A percentile compares a stretch with the other conserved stretches of the same genome.
These are phyloP conservation scores for Leucoraja erinaceus DNA, from an alignment of 2,113 vertebrate genomes.

Conservation along the genomic window DNA sequence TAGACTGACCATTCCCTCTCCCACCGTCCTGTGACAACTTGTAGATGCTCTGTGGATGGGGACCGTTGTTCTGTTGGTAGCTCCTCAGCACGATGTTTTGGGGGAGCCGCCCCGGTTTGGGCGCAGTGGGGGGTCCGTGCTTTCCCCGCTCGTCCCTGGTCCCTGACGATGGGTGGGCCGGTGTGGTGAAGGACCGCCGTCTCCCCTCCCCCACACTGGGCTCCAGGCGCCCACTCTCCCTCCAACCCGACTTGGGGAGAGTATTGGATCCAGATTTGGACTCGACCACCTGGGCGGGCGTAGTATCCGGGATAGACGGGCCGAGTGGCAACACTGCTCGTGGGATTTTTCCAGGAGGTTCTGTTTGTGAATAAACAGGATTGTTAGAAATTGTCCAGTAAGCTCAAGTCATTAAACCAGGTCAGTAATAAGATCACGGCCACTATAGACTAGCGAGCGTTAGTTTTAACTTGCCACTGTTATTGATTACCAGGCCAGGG, in stretches of 20 bases:
- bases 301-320: no score
- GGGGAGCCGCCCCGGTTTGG: constrained; percentile 68
- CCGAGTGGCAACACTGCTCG: background rate
- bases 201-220: background rate
- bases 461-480: no score
- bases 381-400: background rate
- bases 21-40: background rate
- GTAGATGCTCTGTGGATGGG: background rate
- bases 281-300: no score
- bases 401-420: background rate
- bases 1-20: rapidly evolving
- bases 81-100: constrained; percentile 66
- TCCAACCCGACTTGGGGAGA: background rate
- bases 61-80: constrained; percentile 46
- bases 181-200: no score
- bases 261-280: background rate
- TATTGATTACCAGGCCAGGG: no score
- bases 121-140: constrained; percentile 59
- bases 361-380: background rate
- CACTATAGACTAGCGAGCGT: no score
- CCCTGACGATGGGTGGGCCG: background rate
- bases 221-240: background rate
- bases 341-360: background rate
- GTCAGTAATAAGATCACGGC: no score
- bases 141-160: constrained; percentile 40